Conservation (phyloP, 2,888 invertebrate species). For the Branchellion lobata region DNA sequence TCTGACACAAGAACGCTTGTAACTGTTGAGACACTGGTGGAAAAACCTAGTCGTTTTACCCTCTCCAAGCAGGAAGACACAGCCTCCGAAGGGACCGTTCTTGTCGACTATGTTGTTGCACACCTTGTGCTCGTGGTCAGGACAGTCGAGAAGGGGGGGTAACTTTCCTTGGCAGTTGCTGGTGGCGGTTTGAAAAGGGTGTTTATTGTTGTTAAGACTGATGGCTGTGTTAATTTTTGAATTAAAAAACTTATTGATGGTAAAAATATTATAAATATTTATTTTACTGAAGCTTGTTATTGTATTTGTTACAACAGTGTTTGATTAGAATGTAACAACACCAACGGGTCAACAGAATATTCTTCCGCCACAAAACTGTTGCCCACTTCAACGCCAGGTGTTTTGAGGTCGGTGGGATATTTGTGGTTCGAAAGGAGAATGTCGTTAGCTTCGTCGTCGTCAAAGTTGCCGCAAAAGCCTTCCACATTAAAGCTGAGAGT, state of each 20-base stretch:
- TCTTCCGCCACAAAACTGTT: slow-evolving; percentile 13
- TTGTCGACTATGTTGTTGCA: slow-evolving; percentile 4
- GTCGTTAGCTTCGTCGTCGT: slow-evolving; percentile 10
- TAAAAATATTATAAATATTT: too few species aligned
- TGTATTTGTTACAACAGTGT: too few species aligned
- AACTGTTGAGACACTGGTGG: slow-evolving; percentile 1
- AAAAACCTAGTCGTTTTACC: background rate
- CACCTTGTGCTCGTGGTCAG: background rate
- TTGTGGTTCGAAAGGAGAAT: background rate
- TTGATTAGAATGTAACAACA: too few species aligned
- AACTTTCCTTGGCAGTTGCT: background rate
- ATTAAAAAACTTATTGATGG: too few species aligned
- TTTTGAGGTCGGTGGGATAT: background rate
- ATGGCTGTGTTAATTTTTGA: too few species aligned
- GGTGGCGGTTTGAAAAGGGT: too few species aligned
- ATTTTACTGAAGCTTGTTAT: too few species aligned
- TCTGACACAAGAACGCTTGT: background rate
- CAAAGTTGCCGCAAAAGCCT: slow-evolving; percentile 26
- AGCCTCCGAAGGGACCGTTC: background rate
- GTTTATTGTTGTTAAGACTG: too few species aligned
- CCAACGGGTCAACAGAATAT: background rate
- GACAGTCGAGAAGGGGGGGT: background rate
- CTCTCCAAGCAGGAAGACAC: background rate
- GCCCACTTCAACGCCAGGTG: slow-evolving; percentile 12
- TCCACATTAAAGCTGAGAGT: slow-evolving; percentile 12